These are phyloP conservation scores for Fistularia tabacaria DNA, from an alignment of 2,797 vertebrate genomes.

Conservation along the genomic window DNA sequence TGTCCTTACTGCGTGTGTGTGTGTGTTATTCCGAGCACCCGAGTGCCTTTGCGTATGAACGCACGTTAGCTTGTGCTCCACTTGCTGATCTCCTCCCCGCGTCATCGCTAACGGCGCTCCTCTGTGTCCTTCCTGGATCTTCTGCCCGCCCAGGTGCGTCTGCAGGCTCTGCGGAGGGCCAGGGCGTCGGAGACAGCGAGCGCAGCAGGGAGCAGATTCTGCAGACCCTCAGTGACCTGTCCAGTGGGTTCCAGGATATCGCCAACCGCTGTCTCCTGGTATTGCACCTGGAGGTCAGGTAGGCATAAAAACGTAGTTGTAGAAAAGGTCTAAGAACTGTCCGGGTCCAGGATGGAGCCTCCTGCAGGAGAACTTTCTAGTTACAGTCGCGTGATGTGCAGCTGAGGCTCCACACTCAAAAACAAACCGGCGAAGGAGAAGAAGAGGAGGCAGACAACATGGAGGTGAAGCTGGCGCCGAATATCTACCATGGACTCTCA, in stretches of 20 bases:
- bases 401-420: no score
- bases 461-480: no score
- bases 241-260: conserved; percentile 90
- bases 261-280: conserved; percentile 92
- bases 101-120: neutral
- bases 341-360: neutral
- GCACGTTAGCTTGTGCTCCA: neutral
- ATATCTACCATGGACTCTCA: no score
- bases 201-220: conserved; percentile 90
- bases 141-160: conserved; percentile 63
- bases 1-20: neutral
- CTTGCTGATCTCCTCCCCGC: neutral
- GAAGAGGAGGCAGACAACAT: no score
- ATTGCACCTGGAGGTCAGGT: conserved; percentile 97
- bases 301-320: conserved; percentile 20
- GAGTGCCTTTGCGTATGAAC: no score
- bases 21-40: no score
- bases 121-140: conserved; percentile 1
- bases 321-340: no score
- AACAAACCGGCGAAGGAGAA: no score
- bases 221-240: conserved; percentile 87
- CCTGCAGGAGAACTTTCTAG: no score
- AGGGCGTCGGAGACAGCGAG: conserved; percentile 76
- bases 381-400: no score
- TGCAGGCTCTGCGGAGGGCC: conserved; percentile 79